Conservation (phyloP, 2,113 vertebrate genomes). For the Albula goreensis region DNA sequence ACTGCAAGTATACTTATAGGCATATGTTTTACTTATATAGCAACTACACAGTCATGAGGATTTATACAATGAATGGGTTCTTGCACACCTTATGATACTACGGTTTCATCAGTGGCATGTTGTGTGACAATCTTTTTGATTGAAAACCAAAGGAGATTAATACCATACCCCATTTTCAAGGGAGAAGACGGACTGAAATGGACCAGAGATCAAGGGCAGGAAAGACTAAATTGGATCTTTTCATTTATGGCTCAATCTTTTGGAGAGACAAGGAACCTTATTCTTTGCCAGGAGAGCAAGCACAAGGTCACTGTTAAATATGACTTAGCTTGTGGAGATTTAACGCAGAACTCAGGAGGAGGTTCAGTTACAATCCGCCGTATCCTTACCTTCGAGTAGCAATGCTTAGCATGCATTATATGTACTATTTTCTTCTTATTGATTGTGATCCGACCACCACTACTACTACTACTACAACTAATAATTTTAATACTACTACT, state of each 20-base stretch:
- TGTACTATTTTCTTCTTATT: too few relatives aligned
- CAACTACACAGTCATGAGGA: neutral
- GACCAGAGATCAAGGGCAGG: neutral
- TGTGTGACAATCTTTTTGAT: constrained; percentile 2
- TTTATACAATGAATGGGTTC: neutral
- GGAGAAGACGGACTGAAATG: neutral
- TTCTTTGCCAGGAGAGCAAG: neutral
- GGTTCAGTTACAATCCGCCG: neutral
- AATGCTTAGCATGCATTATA: too few relatives aligned
- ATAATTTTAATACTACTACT: too few relatives aligned
- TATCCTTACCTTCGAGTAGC: neutral
- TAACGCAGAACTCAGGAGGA: neutral
- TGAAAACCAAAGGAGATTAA: constrained; percentile 7
- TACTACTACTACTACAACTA: too few relatives aligned
- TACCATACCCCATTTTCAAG: neutral
- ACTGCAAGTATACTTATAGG: neutral
- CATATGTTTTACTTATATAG: neutral
- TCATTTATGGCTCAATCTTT: constrained; percentile 11
- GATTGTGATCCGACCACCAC: too few relatives aligned
- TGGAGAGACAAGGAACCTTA: constrained; percentile 3
- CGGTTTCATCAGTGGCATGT: neutral
- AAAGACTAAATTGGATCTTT: constrained; percentile 11
- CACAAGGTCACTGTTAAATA: constrained; percentile 6
- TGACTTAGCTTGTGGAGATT: neutral
- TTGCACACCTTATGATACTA: neutral